phyloP scores from a whole-genome alignment of 2,113 vertebrate genomes.

The Zapus hudsonius region DNA sequence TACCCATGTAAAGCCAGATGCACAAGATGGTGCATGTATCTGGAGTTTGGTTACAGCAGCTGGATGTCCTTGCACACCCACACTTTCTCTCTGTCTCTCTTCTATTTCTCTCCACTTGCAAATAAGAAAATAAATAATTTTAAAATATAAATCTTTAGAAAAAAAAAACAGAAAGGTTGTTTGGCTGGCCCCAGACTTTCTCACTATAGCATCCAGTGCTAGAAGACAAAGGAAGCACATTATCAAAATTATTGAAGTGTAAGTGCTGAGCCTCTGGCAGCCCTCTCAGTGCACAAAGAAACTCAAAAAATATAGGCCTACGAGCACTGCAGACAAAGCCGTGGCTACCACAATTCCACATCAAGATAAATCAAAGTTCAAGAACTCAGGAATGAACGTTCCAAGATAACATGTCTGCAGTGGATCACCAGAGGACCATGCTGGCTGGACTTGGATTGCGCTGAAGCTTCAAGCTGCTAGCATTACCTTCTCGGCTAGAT shows the following conservation, averaged over 20 bases:
- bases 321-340: background rate
- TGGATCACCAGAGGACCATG: background rate
- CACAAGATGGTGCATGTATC: too few relatives aligned
- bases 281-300: background rate
- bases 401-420: background rate
- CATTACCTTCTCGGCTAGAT: background rate
- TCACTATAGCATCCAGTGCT: background rate
- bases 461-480: background rate
- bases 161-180: too few relatives aligned
- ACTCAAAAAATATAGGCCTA: background rate
- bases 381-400: background rate
- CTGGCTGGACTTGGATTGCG: background rate
- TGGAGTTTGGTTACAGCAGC: too few relatives aligned
- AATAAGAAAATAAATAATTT: too few relatives aligned
- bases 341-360: background rate
- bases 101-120: too few relatives aligned
- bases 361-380: background rate
- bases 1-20: too few relatives aligned
- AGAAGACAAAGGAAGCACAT: background rate
- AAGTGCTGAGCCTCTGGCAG: background rate
- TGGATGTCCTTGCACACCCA: too few relatives aligned
- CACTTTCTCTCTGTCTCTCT: too few relatives aligned
- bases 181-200: background rate
- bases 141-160: too few relatives aligned
- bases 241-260: background rate